Conservation (phyloP, 2,797 vertebrate genomes). For the Gambusia yucatana region DNA sequence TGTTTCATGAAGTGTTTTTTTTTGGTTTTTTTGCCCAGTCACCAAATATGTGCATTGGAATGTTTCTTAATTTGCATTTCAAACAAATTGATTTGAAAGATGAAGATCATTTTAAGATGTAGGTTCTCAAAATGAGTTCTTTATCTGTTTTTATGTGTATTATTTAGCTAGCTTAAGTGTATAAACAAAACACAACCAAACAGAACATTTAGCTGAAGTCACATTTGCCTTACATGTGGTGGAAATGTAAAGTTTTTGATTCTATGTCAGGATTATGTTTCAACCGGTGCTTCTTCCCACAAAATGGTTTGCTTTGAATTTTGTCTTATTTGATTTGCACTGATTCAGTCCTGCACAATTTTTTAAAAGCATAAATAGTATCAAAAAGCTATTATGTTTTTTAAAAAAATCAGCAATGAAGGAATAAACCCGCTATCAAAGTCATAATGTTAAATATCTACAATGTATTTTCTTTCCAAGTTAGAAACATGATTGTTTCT, state of each 20-base stretch:
- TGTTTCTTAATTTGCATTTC: not conserved
- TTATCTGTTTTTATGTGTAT: constrained; percentile 8
- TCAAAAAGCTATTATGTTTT: constrained; percentile 24
- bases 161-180: constrained; percentile 13
- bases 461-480: not conserved
- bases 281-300: not conserved
- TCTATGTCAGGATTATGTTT: constrained; percentile 15
- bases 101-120: not conserved
- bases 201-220: constrained; percentile 26
- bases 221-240: constrained; percentile 63
- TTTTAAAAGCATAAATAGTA: constrained; percentile 33
- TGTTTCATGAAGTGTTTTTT: not conserved
- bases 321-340: constrained; percentile 1
- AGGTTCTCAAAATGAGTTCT: not conserved
- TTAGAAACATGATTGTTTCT: constrained; percentile 2
- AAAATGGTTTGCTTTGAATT: constrained; percentile 9
- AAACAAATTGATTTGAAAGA: not conserved
- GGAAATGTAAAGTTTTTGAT: constrained; percentile 14
- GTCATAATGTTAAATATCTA: not conserved
- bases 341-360: constrained; percentile 20
- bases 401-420: constrained; percentile 1
- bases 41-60: not conserved
- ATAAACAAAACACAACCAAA: constrained; percentile 15
- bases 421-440: not conserved
- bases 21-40: constrained; percentile 6